phyloP scores from a whole-genome alignment of 2,113 vertebrate genomes.

The Gymnocephalus cernua region DNA sequence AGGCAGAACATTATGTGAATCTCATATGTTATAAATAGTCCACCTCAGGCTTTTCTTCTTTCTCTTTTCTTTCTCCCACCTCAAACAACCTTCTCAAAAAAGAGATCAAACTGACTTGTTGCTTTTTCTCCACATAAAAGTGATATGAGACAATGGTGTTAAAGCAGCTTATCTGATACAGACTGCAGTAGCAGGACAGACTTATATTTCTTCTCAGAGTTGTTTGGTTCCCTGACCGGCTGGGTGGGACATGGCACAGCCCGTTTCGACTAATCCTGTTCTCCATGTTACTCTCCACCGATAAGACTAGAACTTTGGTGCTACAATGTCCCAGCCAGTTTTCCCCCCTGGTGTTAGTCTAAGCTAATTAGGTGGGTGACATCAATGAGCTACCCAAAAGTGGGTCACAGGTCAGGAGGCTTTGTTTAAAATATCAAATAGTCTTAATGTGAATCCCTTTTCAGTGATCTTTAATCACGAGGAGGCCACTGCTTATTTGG shows the following conservation, averaged over 20 bases:
- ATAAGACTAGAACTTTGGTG: slow-evolving; percentile 31
- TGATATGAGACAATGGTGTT: slow-evolving; percentile 76
- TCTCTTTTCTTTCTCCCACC: slow-evolving; percentile 11
- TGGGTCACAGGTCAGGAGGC: slow-evolving; percentile 38
- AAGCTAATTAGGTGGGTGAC: slow-evolving; percentile 39
- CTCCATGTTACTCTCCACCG: slow-evolving; percentile 35
- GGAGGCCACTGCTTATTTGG: slow-evolving; percentile 19
- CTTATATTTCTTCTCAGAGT: slow-evolving; percentile 70
- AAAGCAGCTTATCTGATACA: slow-evolving; percentile 76
- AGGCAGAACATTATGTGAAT: slow-evolving; percentile 20
- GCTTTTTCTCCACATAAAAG: slow-evolving; percentile 73
- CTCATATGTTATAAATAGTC: slow-evolving; percentile 17
- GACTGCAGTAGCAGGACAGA: slow-evolving; percentile 50
- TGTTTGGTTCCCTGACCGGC: slow-evolving; percentile 59
- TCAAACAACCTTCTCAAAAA: slow-evolving; percentile 21
- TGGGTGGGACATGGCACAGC: slow-evolving; percentile 65
- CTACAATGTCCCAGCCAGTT: slow-evolving; percentile 11
- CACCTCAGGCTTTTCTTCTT: slow-evolving; percentile 28
- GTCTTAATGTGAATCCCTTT: slow-evolving; percentile 36
- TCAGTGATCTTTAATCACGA: slow-evolving; percentile 25
- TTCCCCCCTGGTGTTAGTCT: slow-evolving; percentile 17
- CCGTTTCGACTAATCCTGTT: slow-evolving; percentile 48
- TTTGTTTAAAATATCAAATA: slow-evolving; percentile 28
- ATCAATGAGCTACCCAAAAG: slow-evolving; percentile 45
- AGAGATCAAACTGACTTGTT: slow-evolving; percentile 64